Base-by-base conservation (phyloP, 1,140 invertebrate genomes). In the Zaprionus vittiger region DNA sequence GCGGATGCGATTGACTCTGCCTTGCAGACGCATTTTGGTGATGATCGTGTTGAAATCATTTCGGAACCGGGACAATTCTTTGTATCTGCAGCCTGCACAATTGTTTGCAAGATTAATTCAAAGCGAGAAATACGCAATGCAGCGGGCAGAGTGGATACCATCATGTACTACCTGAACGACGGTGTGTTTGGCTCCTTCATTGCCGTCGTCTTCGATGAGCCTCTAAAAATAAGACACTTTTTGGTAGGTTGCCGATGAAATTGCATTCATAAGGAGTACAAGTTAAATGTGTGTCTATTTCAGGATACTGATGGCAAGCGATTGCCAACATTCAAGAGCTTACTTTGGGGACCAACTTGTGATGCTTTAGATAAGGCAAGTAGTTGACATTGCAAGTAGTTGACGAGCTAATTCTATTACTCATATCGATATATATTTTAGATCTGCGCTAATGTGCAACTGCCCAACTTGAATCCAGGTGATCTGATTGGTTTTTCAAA, bases 101-200 rank as follows among this genome's bases (percentile, higher is more conserved):
- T 99, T n/a, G 96, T 96, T 56, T 96, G 97, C 60, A 96, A 96
- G 81, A 95, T 99, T 66, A 96, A 98, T 91, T 97, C 97, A 54
- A 97, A 96, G 83, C 94, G 97, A 57, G 94, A 95, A 28, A 94
- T 97, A 17, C 93, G 94, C 22, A 91, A 93, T 47, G 76, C 93
- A 41, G 80, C 93, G n/a, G 92, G 92, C 0, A 91, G 92, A 14
- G 92, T 94, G 63, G 92, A 94, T 31, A 95, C 95, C 60, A 95
- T 95, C 74, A 99, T 99, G 98, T 99, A 99, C 93, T 99, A 98
- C 94, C 96, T 99, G 79, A 99, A 99, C 93, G 99, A 99, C 94
- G 98, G 99, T 0, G 97, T 99, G 37, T 99, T 99, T 93, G 99
- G 98, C 20, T 99, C 98, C 37, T 99, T 99, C 94, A 99, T 99